These are phyloP conservation scores for Piscicola geometra DNA, from an alignment of 2,888 invertebrate genomes.

Conservation along the genomic window DNA sequence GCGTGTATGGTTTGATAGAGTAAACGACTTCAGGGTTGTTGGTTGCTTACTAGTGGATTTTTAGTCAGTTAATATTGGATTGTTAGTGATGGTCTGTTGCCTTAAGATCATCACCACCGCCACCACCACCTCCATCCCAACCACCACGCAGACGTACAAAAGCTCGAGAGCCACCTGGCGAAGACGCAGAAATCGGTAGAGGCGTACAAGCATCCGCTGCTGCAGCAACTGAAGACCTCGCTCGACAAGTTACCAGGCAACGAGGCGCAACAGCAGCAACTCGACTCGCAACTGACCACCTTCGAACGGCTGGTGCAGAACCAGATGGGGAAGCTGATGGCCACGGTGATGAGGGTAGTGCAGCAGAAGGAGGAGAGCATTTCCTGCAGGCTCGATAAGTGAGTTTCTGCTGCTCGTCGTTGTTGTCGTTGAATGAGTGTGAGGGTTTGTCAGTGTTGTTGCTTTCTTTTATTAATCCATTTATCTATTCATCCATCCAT, in stretches of 20 bases:
- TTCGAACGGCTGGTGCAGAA: constrained; percentile 27
- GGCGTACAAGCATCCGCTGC: constrained; percentile 49
- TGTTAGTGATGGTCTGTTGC: too few species aligned
- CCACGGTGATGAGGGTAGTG: too few species aligned
- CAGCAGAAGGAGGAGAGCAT: too few species aligned
- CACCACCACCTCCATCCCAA: background rate
- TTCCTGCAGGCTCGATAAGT: too few species aligned
- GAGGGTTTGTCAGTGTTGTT: too few species aligned
- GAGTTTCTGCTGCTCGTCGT: too few species aligned
- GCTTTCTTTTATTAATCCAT: background rate
- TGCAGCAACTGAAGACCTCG: constrained; percentile 48
- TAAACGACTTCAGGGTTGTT: too few species aligned
- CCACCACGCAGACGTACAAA: constrained; percentile 47
- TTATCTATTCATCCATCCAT: background rate
- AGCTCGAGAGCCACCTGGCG: constrained; percentile 50
- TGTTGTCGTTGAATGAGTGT: too few species aligned
- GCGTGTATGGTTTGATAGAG: too few species aligned
- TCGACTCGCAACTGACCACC: constrained; percentile 23
- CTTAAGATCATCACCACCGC: too few species aligned
- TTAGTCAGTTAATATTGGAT: too few species aligned
- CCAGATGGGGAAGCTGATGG: background rate
- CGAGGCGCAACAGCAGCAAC: constrained; percentile 33
- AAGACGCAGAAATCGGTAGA: constrained; percentile 47
- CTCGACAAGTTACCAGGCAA: constrained; percentile 46
- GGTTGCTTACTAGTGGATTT: too few species aligned